These are phyloP conservation scores for Epistrophella euchroma DNA, from an alignment of 2,888 invertebrate species.

Conservation along the genomic window DNA sequence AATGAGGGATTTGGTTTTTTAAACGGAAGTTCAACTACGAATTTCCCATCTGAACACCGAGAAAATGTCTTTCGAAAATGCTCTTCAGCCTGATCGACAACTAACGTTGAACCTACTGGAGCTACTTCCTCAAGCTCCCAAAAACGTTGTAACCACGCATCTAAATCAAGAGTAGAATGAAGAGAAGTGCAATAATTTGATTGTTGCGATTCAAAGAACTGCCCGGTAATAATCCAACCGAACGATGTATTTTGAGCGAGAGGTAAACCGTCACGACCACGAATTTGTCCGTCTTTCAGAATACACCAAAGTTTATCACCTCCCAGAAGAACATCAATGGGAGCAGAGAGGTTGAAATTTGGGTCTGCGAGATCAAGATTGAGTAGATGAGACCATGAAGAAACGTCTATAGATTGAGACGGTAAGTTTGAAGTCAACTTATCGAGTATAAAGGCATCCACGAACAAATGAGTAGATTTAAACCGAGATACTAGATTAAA, in stretches of 20 bases:
- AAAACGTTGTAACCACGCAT: slow-evolving; percentile 1
- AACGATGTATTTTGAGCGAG: slow-evolving; percentile 21
- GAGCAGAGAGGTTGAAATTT: slow-evolving; percentile 1
- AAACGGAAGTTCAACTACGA: not conserved
- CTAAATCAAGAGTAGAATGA: not conserved
- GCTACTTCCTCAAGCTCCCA: slow-evolving; percentile 15
- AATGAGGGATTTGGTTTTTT: slow-evolving; percentile 37
- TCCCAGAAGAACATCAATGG: too few species aligned
- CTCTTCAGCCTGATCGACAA: slow-evolving; percentile 45
- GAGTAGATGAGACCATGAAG: not conserved
- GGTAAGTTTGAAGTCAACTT: not conserved
- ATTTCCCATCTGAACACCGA: slow-evolving; percentile 50
- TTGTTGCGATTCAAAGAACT: not conserved
- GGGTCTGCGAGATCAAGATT: slow-evolving; percentile 44
- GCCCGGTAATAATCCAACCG: slow-evolving; percentile 22
- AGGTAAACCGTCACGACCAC: too few species aligned
- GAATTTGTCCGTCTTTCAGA: too few species aligned
- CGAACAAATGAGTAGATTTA: too few species aligned
- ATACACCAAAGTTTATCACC: too few species aligned
- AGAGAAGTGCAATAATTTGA: not conserved
- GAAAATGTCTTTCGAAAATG: slow-evolving; percentile 40
- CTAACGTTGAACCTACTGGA: not conserved
- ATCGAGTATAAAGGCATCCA: too few species aligned
- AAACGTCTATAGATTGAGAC: slow-evolving; percentile 3
- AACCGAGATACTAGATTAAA: too few species aligned